Evolutionary conservation across 2,888 invertebrate genomes (phyloP).

Genomic region (Andrena praecox): DNA sequence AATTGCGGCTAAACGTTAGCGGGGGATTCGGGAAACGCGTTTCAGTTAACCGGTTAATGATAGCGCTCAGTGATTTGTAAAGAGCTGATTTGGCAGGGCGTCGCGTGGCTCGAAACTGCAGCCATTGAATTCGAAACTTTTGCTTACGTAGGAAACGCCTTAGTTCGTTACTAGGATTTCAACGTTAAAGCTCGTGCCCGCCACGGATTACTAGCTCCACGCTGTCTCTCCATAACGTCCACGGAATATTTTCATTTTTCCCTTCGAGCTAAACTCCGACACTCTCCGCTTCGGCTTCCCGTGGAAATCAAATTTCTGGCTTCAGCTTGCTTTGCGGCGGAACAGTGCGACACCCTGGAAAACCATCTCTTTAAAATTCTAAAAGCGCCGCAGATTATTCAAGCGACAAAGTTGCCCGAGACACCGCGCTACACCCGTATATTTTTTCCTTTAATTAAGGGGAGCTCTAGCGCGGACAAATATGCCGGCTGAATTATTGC

Average conservation of each 20-base stretch:
- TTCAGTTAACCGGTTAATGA: constrained; percentile 46
- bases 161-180: constrained; percentile 18
- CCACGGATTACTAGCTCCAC: constrained; percentile 23
- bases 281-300: neutral
- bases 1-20: constrained; percentile 29
- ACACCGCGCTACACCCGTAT: neutral
- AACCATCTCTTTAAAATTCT: constrained; percentile 1
- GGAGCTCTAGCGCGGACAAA: neutral
- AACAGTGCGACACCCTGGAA: neutral
- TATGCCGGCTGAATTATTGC: constrained; percentile 34
- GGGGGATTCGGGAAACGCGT: neutral
- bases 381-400: neutral
- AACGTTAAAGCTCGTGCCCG: neutral
- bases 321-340: neutral
- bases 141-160: constrained; percentile 32
- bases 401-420: constrained; percentile 12
- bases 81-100: constrained; percentile 39
- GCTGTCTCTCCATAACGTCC: neutral
- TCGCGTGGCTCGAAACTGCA: constrained; percentile 19
- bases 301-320: neutral
- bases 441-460: constrained; percentile 43
- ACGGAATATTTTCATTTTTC: neutral
- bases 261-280: neutral
- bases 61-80: constrained; percentile 30
- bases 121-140: constrained; percentile 46